phyloP scores from a whole-genome alignment of 1,140 invertebrate genomes.

The Harpegnathos saltator region DNA sequence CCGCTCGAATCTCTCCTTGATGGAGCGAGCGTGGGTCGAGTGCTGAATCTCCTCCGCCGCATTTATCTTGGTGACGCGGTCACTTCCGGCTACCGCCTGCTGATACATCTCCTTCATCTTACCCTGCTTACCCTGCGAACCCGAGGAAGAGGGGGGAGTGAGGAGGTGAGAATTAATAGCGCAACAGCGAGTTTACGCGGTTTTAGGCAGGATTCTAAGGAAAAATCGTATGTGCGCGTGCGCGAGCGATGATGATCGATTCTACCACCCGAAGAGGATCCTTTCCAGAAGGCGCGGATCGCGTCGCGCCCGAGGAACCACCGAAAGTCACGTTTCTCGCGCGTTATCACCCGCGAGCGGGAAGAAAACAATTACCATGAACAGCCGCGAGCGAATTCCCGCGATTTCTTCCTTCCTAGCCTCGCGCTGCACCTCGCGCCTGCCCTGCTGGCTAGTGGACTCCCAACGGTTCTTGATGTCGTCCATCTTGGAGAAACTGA shows the following conservation, averaged over 20 bases:
- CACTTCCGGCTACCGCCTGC: conserved; percentile 93
- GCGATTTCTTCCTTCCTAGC: conserved; percentile 95
- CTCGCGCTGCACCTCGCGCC: conserved; percentile 90
- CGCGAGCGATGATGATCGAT: no score
- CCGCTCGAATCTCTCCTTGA: conserved; percentile 94
- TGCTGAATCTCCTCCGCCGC: conserved; percentile 88
- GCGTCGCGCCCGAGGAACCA: no score
- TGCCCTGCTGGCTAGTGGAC: conserved; percentile 88
- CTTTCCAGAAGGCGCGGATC: no score
- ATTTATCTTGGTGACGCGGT: conserved; percentile 87
- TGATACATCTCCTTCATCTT: conserved; percentile 97
- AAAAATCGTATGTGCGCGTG: not conserved
- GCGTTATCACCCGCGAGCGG: not conserved
- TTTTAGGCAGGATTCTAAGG: not conserved
- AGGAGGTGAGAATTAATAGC: conserved; percentile 48
- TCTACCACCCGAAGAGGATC: no score
- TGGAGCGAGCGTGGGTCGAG: conserved; percentile 88
- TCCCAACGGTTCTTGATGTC: conserved; percentile 93
- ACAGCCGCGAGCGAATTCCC: conserved; percentile 92
- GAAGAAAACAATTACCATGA: conserved; percentile 88
- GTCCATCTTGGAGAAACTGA: conserved; percentile 94
- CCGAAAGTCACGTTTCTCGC: not conserved
- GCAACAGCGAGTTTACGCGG: not conserved
- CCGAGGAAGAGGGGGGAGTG: conserved; percentile 18
- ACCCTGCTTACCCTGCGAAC: conserved; percentile 92